phyloP scores from a whole-genome alignment of 2,113 vertebrate species.

The Nothoprocta perdicaria region DNA sequence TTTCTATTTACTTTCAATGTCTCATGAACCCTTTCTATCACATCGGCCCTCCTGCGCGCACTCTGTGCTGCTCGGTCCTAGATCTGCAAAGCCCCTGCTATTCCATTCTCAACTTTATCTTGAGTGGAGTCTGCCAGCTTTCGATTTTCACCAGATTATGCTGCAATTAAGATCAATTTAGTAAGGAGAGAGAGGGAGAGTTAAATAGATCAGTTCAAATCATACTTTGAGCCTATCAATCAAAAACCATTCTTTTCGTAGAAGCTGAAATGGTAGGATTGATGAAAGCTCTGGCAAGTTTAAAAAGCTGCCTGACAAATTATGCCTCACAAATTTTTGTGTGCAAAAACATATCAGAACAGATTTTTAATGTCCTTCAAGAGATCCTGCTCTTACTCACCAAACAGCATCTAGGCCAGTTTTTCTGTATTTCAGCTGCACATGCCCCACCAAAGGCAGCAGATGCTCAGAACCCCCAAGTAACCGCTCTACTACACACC shows the following conservation, averaged over 20 bases:
- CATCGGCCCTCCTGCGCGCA: neutral
- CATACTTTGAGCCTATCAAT: neutral
- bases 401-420: neutral
- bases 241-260: neutral
- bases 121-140: neutral
- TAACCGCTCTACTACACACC: neutral
- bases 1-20: neutral
- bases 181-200: neutral
- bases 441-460: rapidly evolving
- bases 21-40: neutral
- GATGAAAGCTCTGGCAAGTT: neutral
- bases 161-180: neutral
- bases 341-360: neutral
- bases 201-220: neutral
- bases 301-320: neutral
- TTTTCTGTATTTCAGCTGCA: neutral
- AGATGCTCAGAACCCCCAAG: rapidly evolving
- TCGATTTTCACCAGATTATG: neutral
- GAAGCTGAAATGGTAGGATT: neutral
- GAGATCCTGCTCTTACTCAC: neutral
- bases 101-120: neutral
- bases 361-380: neutral
- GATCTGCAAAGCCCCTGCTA: neutral
- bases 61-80: neutral
- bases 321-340: neutral